Evolutionary conservation across 2,113 vertebrate species (phyloP).

Genomic region (Gymnocephalus cernua): DNA sequence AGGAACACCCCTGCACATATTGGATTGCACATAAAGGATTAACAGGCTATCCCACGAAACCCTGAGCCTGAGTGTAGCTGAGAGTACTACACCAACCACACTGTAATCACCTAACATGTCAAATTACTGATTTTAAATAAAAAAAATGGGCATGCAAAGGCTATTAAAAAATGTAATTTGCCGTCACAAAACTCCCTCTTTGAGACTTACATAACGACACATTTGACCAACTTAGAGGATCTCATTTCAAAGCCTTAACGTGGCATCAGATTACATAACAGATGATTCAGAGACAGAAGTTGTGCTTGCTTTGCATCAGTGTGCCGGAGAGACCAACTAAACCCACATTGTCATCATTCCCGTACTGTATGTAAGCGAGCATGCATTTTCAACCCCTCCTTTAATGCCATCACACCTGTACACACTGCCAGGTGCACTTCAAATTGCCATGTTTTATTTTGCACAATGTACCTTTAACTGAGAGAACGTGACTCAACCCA

Average conservation of each 20-base stretch:
- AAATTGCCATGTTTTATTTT: constrained; percentile 7
- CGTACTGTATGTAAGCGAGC: not conserved
- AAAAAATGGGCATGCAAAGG: constrained; percentile 14
- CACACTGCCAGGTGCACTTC: constrained; percentile 19
- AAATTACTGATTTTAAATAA: constrained; percentile 52
- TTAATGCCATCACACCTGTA: constrained; percentile 19
- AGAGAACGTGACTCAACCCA: constrained; percentile 49
- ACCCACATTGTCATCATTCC: constrained; percentile 1
- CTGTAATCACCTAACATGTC: constrained; percentile 47
- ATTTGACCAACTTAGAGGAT: constrained; percentile 75
- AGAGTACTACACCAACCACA: constrained; percentile 44
- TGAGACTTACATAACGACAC: constrained; percentile 72
- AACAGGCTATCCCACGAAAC: constrained; percentile 73
- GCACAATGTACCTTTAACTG: constrained; percentile 49
- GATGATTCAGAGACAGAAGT: constrained; percentile 79
- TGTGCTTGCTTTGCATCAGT: constrained; percentile 61
- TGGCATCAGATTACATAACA: constrained; percentile 80
- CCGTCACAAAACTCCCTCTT: constrained; percentile 56
- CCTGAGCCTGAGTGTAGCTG: constrained; percentile 44
- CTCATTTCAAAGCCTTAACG: constrained; percentile 75
- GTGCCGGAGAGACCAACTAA: constrained; percentile 47
- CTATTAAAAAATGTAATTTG: constrained; percentile 63
- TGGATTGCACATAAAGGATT: constrained; percentile 72
- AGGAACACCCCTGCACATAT: constrained; percentile 70
- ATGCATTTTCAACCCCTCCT: constrained; percentile 5